These are phyloP conservation scores for Lepisosteus oculatus DNA, from an alignment of 2,113 vertebrate species.

Conservation along the genomic window DNA sequence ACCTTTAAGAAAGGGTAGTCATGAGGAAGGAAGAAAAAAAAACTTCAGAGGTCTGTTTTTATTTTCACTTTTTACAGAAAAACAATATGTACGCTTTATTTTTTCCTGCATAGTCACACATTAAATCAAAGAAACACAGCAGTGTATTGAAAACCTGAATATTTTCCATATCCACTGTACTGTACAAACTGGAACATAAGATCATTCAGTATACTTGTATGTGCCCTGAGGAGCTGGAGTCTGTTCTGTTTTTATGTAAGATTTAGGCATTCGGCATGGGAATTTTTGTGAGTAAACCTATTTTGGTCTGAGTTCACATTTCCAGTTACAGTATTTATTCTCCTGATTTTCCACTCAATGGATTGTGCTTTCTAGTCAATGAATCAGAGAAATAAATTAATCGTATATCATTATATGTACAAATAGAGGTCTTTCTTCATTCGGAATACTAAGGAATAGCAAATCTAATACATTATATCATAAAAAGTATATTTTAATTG, in stretches of 20 bases:
- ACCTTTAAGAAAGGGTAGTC: slow-evolving; percentile 32
- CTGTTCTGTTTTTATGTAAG: slow-evolving; percentile 32
- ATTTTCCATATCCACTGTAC: slow-evolving; percentile 5
- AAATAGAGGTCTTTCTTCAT: not conserved
- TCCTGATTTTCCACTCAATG: slow-evolving; percentile 48
- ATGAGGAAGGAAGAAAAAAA: slow-evolving; percentile 33
- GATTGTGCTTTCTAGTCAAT: slow-evolving; percentile 46
- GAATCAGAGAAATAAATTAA: slow-evolving; percentile 29
- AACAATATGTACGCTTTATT: too few relatives aligned
- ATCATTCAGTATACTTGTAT: slow-evolving; percentile 13
- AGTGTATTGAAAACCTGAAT: slow-evolving; percentile 7
- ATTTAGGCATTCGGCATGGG: slow-evolving; percentile 44
- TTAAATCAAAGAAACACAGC: slow-evolving; percentile 11
- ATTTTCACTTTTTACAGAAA: too few relatives aligned
- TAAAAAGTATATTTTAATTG: too few relatives aligned
- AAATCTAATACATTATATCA: too few relatives aligned
- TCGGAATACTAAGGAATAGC: too few relatives aligned
- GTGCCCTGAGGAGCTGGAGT: slow-evolving; percentile 35
- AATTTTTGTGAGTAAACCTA: slow-evolving; percentile 47
- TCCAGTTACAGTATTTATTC: slow-evolving; percentile 39
- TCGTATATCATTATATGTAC: slow-evolving; percentile 16
- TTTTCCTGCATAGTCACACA: slow-evolving; percentile 19
- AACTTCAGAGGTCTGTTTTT: slow-evolving; percentile 44
- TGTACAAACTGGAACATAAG: slow-evolving; percentile 27
- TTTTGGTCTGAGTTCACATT: slow-evolving; percentile 37